phyloP scores from a whole-genome alignment of 2,113 vertebrate species.

The Pelodiscus sinensis region DNA sequence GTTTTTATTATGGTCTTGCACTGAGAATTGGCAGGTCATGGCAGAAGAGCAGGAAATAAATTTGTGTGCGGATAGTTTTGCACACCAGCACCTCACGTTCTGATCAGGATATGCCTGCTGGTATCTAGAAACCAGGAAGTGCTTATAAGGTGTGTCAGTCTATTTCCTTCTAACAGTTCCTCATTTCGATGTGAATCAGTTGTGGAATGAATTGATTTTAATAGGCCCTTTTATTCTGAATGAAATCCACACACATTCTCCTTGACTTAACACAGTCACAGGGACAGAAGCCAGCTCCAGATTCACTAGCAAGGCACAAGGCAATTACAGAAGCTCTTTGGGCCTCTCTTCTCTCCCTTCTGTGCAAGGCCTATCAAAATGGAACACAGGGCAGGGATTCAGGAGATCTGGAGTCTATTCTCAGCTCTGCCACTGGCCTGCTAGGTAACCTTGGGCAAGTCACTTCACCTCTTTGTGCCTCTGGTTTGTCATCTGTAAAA shows the following conservation, averaged over 20 bases:
- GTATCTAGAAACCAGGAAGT: neutral
- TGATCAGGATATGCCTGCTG: neutral
- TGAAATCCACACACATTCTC: neutral
- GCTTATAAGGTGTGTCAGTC: neutral
- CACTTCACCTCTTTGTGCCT: neutral
- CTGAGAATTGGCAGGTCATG: neutral
- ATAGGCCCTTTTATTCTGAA: neutral
- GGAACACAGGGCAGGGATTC: neutral
- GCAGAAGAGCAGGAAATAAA: neutral
- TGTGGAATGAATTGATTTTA: neutral
- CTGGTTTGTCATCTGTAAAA: neutral
- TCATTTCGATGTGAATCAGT: neutral
- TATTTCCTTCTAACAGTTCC: neutral
- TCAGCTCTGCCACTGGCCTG: neutral
- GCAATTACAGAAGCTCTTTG: neutral
- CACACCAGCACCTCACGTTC: neutral
- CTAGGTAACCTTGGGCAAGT: neutral
- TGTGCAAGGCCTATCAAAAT: neutral
- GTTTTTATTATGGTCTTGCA: neutral
- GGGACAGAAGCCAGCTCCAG: neutral
- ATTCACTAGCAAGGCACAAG: neutral
- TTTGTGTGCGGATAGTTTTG: neutral
- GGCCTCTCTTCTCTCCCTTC: neutral
- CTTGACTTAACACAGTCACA: neutral
- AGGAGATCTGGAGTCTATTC: neutral